These are phyloP conservation scores for Trichechus manatus DNA, from an alignment of 2,113 vertebrate species.

Conservation along the genomic window DNA sequence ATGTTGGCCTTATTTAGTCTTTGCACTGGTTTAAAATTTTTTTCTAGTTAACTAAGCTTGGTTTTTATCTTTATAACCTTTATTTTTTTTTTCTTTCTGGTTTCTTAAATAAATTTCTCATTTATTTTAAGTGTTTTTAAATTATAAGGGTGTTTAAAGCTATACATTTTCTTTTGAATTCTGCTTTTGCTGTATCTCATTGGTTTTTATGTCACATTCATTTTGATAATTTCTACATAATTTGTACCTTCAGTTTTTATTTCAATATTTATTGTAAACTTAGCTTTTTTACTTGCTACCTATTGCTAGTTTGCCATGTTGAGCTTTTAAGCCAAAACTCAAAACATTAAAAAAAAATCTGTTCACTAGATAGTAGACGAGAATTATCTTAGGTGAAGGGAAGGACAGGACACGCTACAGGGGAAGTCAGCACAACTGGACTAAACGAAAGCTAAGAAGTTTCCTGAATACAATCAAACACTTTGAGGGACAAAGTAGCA, in stretches of 20 bases:
- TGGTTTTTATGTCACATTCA: not conserved
- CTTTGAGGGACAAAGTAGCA: too few relatives aligned
- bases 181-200: constrained; percentile 2
- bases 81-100: constrained; percentile 41
- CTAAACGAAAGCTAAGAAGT: too few relatives aligned
- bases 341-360: not conserved
- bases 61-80: not conserved
- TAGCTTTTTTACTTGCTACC: constrained; percentile 14
- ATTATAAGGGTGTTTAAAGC: not conserved
- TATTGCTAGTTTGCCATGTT: not conserved
- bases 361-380: too few relatives aligned
- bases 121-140: not conserved
- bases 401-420: too few relatives aligned
- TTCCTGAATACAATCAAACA: too few relatives aligned
- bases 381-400: too few relatives aligned
- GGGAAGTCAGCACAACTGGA: too few relatives aligned
- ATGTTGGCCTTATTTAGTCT: constrained; percentile 8
- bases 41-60: not conserved
- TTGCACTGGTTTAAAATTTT: not conserved
- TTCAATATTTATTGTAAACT: not conserved
- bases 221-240: constrained; percentile 36
- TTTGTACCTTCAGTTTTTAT: not conserved
- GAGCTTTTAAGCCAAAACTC: not conserved
- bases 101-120: not conserved
- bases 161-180: constrained; percentile 4